Percentiles rank a stretch among this genome's conserved stretches.
phyloP scores from a whole-genome alignment of 1,140 invertebrate genomes.

The Camponotus floridanus region DNA sequence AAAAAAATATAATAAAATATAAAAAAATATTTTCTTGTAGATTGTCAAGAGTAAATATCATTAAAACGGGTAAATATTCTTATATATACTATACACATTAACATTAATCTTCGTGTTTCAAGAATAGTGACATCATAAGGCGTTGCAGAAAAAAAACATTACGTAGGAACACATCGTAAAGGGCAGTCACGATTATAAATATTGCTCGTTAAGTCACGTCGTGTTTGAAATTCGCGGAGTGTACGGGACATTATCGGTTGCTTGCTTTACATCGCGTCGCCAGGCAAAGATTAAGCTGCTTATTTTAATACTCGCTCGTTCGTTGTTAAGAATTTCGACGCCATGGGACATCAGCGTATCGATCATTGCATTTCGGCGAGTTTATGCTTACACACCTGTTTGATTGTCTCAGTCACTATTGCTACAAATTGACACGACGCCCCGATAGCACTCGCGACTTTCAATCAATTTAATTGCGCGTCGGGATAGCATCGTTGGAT shows the following conservation, averaged over 20 bases:
- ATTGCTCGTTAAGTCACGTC: slow-evolving; percentile 62
- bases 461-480: slow-evolving; percentile 19
- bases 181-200: slow-evolving; percentile 38
- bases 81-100: background rate
- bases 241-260: slow-evolving; percentile 39
- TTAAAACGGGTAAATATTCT: background rate
- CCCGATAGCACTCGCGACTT: slow-evolving; percentile 55
- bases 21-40: background rate
- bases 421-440: slow-evolving; percentile 58
- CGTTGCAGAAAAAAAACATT: background rate
- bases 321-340: slow-evolving; percentile 10
- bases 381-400: slow-evolving; percentile 64
- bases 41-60: background rate
- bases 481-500: slow-evolving; percentile 5
- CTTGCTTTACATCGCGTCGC: slow-evolving; percentile 49
- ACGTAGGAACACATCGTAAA: slow-evolving; percentile 6
- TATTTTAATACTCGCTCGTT: slow-evolving; percentile 29
- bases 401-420: slow-evolving; percentile 45
- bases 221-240: slow-evolving; percentile 2
- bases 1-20: slow-evolving; percentile 8
- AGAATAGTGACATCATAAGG: slow-evolving; percentile 18
- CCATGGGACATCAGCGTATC: slow-evolving; percentile 7
- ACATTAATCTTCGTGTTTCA: background rate
- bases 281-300: slow-evolving; percentile 43
- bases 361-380: slow-evolving; percentile 33